Evolutionary conservation across 1,140 invertebrate genomes (phyloP).

Genomic region (Lanistes nyassanus): DNA sequence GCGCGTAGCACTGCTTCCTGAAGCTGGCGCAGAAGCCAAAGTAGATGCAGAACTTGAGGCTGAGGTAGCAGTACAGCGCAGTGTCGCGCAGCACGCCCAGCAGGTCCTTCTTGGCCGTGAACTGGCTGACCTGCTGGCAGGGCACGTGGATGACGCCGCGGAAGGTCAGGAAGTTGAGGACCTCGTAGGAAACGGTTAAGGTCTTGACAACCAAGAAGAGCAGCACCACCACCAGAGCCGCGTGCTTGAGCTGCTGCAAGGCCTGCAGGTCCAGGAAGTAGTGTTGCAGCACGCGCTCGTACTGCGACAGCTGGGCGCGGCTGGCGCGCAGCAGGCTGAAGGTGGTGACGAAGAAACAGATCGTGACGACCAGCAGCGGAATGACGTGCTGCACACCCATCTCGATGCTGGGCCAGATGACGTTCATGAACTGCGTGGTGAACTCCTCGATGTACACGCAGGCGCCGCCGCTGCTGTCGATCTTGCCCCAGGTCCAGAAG

Average conservation of each 20-base stretch:
- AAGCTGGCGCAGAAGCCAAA: constrained; percentile 39
- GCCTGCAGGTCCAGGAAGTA: constrained; percentile 57
- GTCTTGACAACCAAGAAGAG: constrained; percentile 36
- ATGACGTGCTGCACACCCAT: constrained; percentile 45
- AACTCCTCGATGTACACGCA: constrained; percentile 49
- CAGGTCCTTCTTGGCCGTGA: constrained; percentile 14
- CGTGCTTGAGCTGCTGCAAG: constrained; percentile 42
- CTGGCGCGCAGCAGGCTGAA: constrained; percentile 14
- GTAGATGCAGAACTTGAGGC: constrained; percentile 47
- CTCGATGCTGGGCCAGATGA: constrained; percentile 56
- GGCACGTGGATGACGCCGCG: constrained; percentile 26
- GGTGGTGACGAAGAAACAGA: constrained; percentile 36
- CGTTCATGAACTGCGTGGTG: constrained; percentile 47
- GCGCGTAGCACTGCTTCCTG: constrained; percentile 17
- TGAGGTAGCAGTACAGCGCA: constrained; percentile 42
- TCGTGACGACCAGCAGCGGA: constrained; percentile 43
- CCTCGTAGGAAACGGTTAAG: constrained; percentile 20
- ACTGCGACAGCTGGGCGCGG: constrained; percentile 8
- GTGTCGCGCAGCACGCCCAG: constrained; percentile 32
- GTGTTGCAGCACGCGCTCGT: constrained; percentile 43
- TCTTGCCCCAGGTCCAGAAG: constrained; percentile 63
- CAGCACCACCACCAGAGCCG: constrained; percentile 38
- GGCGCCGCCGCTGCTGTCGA: background rate
- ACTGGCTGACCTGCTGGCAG: constrained; percentile 18
- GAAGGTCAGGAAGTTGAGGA: constrained; percentile 25